These are phyloP conservation scores for Pelosia muscerda DNA, from an alignment of 2,888 invertebrate species.

Conservation along the genomic window DNA sequence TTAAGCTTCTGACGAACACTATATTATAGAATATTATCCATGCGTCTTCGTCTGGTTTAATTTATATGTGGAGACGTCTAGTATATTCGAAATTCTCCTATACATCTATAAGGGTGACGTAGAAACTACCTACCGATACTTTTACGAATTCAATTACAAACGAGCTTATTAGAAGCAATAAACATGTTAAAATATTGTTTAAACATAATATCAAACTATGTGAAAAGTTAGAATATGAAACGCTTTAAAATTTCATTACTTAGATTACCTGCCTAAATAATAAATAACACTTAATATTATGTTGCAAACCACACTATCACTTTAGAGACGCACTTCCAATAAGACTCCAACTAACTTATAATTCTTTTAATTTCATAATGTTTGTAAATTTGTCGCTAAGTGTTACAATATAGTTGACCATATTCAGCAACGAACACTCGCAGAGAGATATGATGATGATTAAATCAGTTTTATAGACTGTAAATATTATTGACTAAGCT, in stretches of 20 bases:
- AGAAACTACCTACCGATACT: too few species aligned
- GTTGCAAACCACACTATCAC: background rate
- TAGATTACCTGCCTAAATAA: too few species aligned
- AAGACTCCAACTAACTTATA: background rate
- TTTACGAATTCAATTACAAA: too few species aligned
- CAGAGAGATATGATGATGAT: conserved; percentile 20
- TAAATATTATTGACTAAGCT: conserved; percentile 23
- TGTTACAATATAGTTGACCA: background rate
- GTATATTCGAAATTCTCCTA: too few species aligned
- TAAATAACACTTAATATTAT: background rate
- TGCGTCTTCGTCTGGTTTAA: background rate
- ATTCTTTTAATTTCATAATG: background rate
- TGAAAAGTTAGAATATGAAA: too few species aligned
- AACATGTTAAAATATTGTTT: too few species aligned
- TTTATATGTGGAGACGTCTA: too few species aligned
- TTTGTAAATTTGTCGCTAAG: background rate
- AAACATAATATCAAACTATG: too few species aligned
- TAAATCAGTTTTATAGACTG: conserved; percentile 19
- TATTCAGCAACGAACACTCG: conserved; percentile 3
- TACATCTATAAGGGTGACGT: too few species aligned
- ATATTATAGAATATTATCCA: background rate
- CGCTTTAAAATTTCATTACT: too few species aligned
- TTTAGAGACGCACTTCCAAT: background rate
- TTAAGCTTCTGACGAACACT: background rate
- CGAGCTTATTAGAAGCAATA: too few species aligned